Conservation (phyloP, 2,113 vertebrate genomes). For the Dipodomys spectabilis region DNA sequence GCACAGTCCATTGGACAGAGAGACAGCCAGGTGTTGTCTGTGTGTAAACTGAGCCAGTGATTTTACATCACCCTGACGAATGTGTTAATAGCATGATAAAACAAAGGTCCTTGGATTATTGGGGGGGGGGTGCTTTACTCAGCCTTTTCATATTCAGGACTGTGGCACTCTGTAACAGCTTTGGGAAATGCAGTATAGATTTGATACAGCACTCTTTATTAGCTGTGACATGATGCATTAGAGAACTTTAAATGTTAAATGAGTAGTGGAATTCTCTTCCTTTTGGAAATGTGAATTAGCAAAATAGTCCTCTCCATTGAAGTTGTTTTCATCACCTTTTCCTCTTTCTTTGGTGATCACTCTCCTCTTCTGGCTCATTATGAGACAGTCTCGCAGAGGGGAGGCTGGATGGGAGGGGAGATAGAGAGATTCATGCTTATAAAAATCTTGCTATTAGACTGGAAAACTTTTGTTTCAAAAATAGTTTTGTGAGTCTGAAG, state of each 20-base stretch:
- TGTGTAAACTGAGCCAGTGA: conserved; percentile 67
- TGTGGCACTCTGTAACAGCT: conserved; percentile 68
- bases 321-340: conserved; percentile 42
- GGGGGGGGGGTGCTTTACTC: conserved; percentile 71
- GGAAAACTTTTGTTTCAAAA: conserved; percentile 53
- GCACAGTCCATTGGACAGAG: conserved; percentile 77
- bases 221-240: conserved; percentile 77
- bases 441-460: background rate
- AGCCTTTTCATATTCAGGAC: conserved; percentile 70
- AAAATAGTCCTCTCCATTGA: conserved; percentile 72
- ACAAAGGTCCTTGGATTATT: conserved; percentile 56
- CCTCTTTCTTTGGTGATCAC: background rate
- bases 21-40: conserved; percentile 70
- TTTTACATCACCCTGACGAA: conserved; percentile 78
- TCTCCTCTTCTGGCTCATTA: background rate
- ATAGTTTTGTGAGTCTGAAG: background rate
- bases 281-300: conserved; percentile 74
- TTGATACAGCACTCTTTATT: conserved; percentile 75
- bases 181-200: conserved; percentile 54
- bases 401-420: too few relatives aligned
- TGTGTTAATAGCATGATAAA: conserved; percentile 75
- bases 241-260: conserved; percentile 60
- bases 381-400: background rate
- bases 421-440: background rate
- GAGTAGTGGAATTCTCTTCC: conserved; percentile 3